Percentiles rank a stretch among this genome's conserved stretches.
phyloP scores from a whole-genome alignment of 2,888 invertebrate genomes.

The Archaeoteleia sp. region DNA sequence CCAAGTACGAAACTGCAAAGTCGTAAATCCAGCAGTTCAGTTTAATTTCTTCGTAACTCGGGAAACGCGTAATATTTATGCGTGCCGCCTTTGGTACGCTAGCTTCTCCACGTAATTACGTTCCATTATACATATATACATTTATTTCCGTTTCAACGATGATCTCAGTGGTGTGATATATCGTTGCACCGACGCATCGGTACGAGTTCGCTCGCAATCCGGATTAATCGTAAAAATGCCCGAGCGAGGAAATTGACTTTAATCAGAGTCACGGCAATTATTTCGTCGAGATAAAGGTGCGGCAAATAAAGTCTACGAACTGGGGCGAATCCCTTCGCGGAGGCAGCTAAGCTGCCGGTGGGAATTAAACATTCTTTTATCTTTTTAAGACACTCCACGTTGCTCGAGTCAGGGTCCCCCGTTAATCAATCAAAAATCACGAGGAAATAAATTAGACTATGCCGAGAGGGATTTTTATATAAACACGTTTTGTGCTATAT shows the following conservation, averaged over 20 bases:
- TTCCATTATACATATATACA: slow-evolving; percentile 45
- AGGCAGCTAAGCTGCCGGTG: slow-evolving; percentile 60
- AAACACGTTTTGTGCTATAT: too few relatives aligned
- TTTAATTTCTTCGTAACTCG: slow-evolving; percentile 70
- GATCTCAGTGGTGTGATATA: slow-evolving; percentile 20
- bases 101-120: slow-evolving; percentile 40
- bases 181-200: slow-evolving; percentile 7
- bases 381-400: slow-evolving; percentile 62
- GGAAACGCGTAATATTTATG: slow-evolving; percentile 66
- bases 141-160: slow-evolving; percentile 46
- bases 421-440: slow-evolving; percentile 72
- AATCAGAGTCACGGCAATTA: slow-evolving; percentile 65
- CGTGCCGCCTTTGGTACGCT: slow-evolving; percentile 44
- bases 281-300: slow-evolving; percentile 62
- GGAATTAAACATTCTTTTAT: slow-evolving; percentile 60
- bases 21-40: slow-evolving; percentile 70
- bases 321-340: slow-evolving; percentile 53
- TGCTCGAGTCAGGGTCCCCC: slow-evolving; percentile 61
- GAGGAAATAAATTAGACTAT: slow-evolving; percentile 62
- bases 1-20: slow-evolving; percentile 53
- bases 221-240: slow-evolving; percentile 55
- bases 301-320: slow-evolving; percentile 61
- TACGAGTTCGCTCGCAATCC: slow-evolving; percentile 1
- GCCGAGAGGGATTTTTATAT: slow-evolving; percentile 1
- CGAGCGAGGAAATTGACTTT: slow-evolving; percentile 63